phyloP scores from a whole-genome alignment of 2,888 invertebrate species.

The Anthrax anthrax region DNA sequence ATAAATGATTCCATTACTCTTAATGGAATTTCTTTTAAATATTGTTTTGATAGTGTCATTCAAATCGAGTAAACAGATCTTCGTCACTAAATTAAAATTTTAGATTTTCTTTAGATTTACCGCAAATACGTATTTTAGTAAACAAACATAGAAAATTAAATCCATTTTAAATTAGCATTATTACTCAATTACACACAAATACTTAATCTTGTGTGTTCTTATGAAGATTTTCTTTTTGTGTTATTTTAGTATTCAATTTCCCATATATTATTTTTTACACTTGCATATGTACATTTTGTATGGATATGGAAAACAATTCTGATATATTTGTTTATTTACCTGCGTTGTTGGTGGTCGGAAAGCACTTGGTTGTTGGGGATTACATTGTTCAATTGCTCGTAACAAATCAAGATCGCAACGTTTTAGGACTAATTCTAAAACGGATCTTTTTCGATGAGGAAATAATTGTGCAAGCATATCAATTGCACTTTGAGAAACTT shows the following conservation, averaged over 20 bases:
- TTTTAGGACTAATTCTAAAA: slow-evolving; percentile 79
- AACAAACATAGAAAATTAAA: too few species aligned
- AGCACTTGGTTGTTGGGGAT: slow-evolving; percentile 17
- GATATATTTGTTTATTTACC: slow-evolving; percentile 11
- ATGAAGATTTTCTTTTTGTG: too few species aligned
- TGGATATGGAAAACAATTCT: neutral
- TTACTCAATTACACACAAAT: neutral
- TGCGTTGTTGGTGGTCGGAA: slow-evolving; percentile 15
- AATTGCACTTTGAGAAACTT: slow-evolving; percentile 55
- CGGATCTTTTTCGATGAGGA: slow-evolving; percentile 75
- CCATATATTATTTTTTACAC: too few species aligned
- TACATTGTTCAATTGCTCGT: slow-evolving; percentile 35
- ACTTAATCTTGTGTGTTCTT: too few species aligned
- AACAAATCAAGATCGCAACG: slow-evolving; percentile 84
- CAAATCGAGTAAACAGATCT: slow-evolving; percentile 4
- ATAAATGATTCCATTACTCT: neutral
- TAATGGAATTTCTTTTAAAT: slow-evolving; percentile 9
- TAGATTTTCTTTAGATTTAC: neutral
- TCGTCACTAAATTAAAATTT: neutral
- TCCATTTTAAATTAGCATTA: neutral
- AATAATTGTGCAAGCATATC: slow-evolving; percentile 81
- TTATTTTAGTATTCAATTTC: too few species aligned
- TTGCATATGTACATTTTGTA: too few species aligned
- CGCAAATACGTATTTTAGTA: too few species aligned
- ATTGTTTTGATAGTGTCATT: slow-evolving; percentile 11